phyloP scores from a whole-genome alignment of 2,888 invertebrate genomes.

The Dicranocentrus wangi region DNA sequence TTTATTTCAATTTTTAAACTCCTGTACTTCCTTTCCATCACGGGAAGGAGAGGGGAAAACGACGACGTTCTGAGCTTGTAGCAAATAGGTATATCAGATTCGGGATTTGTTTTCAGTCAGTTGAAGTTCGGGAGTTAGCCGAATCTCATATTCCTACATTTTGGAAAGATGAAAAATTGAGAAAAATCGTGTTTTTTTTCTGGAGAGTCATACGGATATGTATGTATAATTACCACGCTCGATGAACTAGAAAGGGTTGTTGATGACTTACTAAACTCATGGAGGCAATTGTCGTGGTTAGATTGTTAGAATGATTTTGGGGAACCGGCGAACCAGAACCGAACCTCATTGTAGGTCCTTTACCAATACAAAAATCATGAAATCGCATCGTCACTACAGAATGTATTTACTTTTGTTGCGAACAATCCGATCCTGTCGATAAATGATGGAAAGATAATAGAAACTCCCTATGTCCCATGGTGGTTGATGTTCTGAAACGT shows the following conservation, averaged over 20 bases:
- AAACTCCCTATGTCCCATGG: not conserved
- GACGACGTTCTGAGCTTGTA: not conserved
- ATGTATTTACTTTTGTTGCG: not conserved
- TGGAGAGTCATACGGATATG: too few relatives aligned
- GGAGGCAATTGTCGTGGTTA: slow-evolving; percentile 51
- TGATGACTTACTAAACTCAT: slow-evolving; percentile 23
- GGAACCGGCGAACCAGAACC: slow-evolving; percentile 52
- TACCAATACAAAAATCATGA: slow-evolving; percentile 20
- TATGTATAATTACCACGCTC: slow-evolving; percentile 44
- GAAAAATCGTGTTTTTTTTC: too few relatives aligned
- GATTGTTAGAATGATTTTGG: slow-evolving; percentile 49
- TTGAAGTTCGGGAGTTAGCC: too few relatives aligned
- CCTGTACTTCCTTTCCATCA: too few relatives aligned
- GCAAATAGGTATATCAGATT: too few relatives aligned
- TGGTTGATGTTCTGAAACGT: not conserved
- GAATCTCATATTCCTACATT: too few relatives aligned
- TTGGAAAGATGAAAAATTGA: too few relatives aligned
- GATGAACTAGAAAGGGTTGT: slow-evolving; percentile 59
- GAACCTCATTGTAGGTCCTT: slow-evolving; percentile 38
- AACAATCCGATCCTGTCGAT: slow-evolving; percentile 15
- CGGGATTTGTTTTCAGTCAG: too few relatives aligned
- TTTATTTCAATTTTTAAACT: slow-evolving; percentile 59
- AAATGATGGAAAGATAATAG: not conserved
- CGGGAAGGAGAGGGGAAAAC: not conserved
- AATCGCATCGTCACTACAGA: not conserved